Base-by-base conservation (phyloP, 2,888 invertebrate genomes). In the Anticlea derivata region DNA sequence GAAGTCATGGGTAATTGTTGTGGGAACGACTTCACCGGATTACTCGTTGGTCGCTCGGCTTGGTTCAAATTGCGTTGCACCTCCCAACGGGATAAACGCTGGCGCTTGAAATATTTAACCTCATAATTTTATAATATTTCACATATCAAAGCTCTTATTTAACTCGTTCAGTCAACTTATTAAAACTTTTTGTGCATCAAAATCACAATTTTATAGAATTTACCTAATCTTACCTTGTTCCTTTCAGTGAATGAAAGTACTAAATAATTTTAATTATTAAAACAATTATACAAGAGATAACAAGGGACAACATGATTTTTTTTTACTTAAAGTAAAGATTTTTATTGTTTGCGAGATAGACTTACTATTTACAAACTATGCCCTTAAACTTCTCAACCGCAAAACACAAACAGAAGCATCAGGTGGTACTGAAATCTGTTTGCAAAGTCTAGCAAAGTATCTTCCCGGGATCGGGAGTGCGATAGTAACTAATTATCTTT, bases 11-110 rank as follows among this genome's bases (percentile, higher is more conserved):
- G 58, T 69, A 65, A 75, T 67, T 65, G 65, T 70, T 65, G 67
- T 61, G 68, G 66, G 65, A 68, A 57, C 65, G 66, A 68, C 61
- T 61, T 65, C 71, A 77, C 68, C 64, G 63, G 72, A 78, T 79
- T 79, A 76, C 66, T 62, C 66, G 69, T 70, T 72, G 68, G 67
- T 67, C 70, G 69, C 71, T 61, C 55, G 50, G 61, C 65, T 62
- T 59, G 58, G 58, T 59, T 60, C 48, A 63, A 74, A 74, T 71
- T 68, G 63, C 55, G 58, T 72, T 73, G 68, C 67, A 68, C 60
- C 58, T 47, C 61, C 59, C 39, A 20, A 27, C 35, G 53, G 37
- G 51, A 54, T 45, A 52, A 45, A 30, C 45, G 34, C 27, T 46
- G 40, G 35, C 41, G 38, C 43, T n/a, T 45, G 24, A 24, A 45